Base-by-base conservation (phyloP, 2,888 invertebrate species). In the Caenorhabditis uteleia region DNA sequence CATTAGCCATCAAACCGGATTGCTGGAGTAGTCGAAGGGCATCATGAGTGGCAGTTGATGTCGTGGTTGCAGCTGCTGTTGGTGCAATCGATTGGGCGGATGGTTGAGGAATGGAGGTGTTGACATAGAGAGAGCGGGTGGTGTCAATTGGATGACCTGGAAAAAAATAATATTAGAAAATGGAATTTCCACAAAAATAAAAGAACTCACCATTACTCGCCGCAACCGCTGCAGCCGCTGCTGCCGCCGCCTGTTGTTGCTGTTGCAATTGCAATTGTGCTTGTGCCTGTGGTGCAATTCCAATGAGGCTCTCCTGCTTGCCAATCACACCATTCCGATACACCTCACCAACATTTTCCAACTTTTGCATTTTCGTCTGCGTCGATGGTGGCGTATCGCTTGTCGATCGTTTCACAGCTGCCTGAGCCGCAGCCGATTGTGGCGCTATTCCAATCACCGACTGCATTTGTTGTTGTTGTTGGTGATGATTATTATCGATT, bases 201-300 rank as follows among this genome's bases (percentile, higher is more conserved):
- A n/a, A n/a, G n/a, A n/a, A n/a, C n/a, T n/a, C n/a, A n/a, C n/a
- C n/a, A n/a, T 10, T 29, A n/a, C n/a, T n/a, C n/a, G 45, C 54
- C 4, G 33, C 36, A 6, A 53, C 55, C 14, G 58, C 49, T 12
- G 51, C 47, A 7, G 38, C 53, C 27, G 38, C 44, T 5, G 55
- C 47, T 1, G 21, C 26, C n/a, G 44, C 42, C 20, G 47, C 49
- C 16, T 49, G 55, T 16, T 50, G 57, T 26, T 31, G 29, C 12
- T 43, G 53, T 21, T 53, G 53, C 18, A 20, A 39, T 21, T 54
- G 54, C 27, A 44, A 26, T 26, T 65, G 65, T 0, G 43, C 47
- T 23, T 46, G 47, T 1, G n/a, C n/a, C n/a, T n/a, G n/a, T n/a
- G n/a, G 48, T 40, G 64, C 53, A 26, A 58, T 65, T 26, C 64